Evolutionary conservation across 2,888 invertebrate species (phyloP).

Genomic region (Caenorhabditis sp.): DNA sequence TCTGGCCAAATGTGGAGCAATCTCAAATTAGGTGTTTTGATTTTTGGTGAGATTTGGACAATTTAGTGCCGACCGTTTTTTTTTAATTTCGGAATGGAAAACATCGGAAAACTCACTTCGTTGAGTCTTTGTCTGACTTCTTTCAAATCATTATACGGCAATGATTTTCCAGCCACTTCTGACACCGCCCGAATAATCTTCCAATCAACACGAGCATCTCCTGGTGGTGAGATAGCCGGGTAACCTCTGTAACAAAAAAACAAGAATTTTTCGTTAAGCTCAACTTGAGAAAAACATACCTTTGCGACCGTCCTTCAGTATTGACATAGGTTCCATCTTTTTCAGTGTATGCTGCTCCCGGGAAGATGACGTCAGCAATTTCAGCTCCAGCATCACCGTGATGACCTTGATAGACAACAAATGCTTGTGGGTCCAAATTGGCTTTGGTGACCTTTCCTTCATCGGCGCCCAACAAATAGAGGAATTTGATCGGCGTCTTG

Average conservation of each 20-base stretch:
- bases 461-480: constrained; percentile 94
- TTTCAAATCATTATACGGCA: constrained; percentile 87
- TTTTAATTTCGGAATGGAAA: too few species aligned
- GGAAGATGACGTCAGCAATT: constrained; percentile 89
- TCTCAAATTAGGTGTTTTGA: constrained; percentile 35
- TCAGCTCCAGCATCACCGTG: constrained; percentile 93
- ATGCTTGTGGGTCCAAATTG: constrained; percentile 82
- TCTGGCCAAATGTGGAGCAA: constrained; percentile 87
- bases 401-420: constrained; percentile 87
- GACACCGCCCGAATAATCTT: constrained; percentile 95
- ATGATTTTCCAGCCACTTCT: constrained; percentile 79
- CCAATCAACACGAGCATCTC: constrained; percentile 91
- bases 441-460: constrained; percentile 81
- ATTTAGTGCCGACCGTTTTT: too few species aligned
- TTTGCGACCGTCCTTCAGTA: constrained; percentile 88
- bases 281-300: constrained; percentile 33
- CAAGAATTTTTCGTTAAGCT: not conserved
- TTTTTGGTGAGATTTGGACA: too few species aligned
- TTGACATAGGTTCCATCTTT: constrained; percentile 96
- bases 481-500: constrained; percentile 75
- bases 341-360: constrained; percentile 96
- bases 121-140: constrained; percentile 84
- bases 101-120: constrained; percentile 75
- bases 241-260: constrained; percentile 43
- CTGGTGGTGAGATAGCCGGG: constrained; percentile 69